Evolutionary conservation across 2,888 invertebrate species (phyloP).

Genomic region (Drosophila robusta): DNA sequence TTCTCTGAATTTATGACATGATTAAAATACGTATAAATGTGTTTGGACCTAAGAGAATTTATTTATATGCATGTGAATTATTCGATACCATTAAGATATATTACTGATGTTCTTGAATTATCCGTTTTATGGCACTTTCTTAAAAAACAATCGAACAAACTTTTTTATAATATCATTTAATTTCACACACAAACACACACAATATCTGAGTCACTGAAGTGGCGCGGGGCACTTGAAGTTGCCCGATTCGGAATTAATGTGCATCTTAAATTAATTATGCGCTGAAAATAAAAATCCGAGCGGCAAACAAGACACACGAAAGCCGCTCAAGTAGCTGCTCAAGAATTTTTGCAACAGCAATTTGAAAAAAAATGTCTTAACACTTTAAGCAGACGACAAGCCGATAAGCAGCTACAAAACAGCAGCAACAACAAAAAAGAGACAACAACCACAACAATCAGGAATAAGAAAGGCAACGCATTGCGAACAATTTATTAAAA

Average conservation of each 20-base stretch:
- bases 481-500: conserved; percentile 64
- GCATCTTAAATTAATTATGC: conserved; percentile 76
- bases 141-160: neutral
- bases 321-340: conserved; percentile 68
- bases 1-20: no score
- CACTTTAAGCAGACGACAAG: conserved; percentile 74
- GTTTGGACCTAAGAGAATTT: neutral
- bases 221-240: conserved; percentile 57
- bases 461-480: conserved; percentile 42
- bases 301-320: conserved; percentile 61
- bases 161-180: neutral
- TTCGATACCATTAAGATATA: neutral
- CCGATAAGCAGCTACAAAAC: conserved; percentile 71
- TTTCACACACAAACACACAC: conserved; percentile 1
- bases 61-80: neutral
- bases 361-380: conserved; percentile 53
- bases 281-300: conserved; percentile 63
- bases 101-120: neutral
- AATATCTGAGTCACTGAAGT: conserved; percentile 49
- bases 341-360: conserved; percentile 28
- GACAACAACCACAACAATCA: conserved; percentile 24
- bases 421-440: conserved; percentile 27
- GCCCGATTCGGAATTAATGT: conserved; percentile 61
- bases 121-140: neutral
- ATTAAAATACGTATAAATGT: no score